These are phyloP conservation scores for Benitochromis conjunctus DNA, from an alignment of 2,113 vertebrate genomes.

Conservation along the genomic window DNA sequence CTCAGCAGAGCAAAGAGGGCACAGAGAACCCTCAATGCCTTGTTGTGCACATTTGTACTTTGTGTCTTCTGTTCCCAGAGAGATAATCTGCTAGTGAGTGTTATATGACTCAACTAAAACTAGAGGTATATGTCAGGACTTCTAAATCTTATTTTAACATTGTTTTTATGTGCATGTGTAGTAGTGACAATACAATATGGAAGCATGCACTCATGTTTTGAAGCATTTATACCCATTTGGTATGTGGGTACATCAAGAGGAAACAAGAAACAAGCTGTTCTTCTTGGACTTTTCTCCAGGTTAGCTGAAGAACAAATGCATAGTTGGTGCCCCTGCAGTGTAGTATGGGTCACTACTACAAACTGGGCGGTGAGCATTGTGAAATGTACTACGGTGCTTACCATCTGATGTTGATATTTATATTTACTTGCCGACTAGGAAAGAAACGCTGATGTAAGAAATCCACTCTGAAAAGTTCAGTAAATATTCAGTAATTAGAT, in stretches of 20 bases:
- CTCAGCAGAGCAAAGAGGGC: constrained; percentile 57
- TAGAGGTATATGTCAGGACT: neutral
- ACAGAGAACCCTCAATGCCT: constrained; percentile 16
- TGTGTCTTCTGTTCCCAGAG: neutral
- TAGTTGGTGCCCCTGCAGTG: neutral
- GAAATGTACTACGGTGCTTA: neutral
- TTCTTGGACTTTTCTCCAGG: neutral
- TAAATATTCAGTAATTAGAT: neutral
- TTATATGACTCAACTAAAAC: constrained; percentile 3
- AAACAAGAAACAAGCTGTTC: neutral
- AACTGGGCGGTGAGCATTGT: neutral
- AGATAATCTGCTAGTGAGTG: constrained; percentile 25
- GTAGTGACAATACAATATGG: neutral
- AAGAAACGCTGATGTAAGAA: neutral
- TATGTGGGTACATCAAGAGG: neutral
- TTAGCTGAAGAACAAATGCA: neutral
- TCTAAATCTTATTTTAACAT: neutral
- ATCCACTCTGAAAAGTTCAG: neutral
- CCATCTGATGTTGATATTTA: neutral
- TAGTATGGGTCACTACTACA: neutral
- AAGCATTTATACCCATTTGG: neutral
- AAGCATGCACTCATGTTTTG: rapidly evolving
- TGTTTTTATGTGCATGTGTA: neutral
- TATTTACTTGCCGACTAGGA: neutral
- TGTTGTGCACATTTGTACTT: constrained; percentile 33